These are phyloP conservation scores for Gandaritis pyraliata DNA, from an alignment of 2,888 invertebrate genomes.

Conservation along the genomic window DNA sequence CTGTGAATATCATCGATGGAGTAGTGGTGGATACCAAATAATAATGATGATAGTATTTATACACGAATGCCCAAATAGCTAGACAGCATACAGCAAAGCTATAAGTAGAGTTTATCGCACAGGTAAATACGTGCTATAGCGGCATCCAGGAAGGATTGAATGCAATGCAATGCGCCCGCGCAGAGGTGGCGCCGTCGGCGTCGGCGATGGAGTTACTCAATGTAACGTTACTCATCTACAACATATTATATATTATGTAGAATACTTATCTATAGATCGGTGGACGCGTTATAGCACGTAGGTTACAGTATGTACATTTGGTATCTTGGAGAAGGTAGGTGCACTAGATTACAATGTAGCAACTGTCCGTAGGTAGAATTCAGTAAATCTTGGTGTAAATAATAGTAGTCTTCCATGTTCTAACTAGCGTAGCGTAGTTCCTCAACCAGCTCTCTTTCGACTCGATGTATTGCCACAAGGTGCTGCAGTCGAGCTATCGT, in stretches of 20 bases:
- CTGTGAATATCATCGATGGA: too few relatives aligned
- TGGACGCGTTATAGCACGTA: constrained; percentile 26
- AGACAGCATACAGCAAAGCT: not conserved
- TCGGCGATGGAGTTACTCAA: not conserved
- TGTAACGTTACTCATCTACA: constrained; percentile 7
- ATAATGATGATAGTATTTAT: too few relatives aligned
- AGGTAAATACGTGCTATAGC: constrained; percentile 33
- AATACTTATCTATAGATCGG: not conserved
- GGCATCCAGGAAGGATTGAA: constrained; percentile 18
- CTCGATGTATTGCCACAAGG: too few relatives aligned
- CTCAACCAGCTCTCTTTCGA: too few relatives aligned
- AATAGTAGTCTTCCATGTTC: too few relatives aligned
- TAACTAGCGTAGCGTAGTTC: too few relatives aligned
- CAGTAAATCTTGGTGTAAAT: too few relatives aligned
- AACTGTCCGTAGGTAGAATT: too few relatives aligned
- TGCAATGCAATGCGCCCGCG: constrained; percentile 1
- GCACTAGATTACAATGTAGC: too few relatives aligned
- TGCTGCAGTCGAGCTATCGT: too few relatives aligned
- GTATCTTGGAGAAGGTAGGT: not conserved
- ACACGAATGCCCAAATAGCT: not conserved
- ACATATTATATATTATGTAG: not conserved
- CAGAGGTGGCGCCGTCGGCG: not conserved
- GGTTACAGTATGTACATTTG: constrained; percentile 6
- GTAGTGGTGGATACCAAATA: too few relatives aligned
- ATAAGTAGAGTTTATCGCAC: constrained; percentile 11